Base-by-base conservation (phyloP, 92 coral and sea anemone genomes). In the Diadumene lineata region DNA sequence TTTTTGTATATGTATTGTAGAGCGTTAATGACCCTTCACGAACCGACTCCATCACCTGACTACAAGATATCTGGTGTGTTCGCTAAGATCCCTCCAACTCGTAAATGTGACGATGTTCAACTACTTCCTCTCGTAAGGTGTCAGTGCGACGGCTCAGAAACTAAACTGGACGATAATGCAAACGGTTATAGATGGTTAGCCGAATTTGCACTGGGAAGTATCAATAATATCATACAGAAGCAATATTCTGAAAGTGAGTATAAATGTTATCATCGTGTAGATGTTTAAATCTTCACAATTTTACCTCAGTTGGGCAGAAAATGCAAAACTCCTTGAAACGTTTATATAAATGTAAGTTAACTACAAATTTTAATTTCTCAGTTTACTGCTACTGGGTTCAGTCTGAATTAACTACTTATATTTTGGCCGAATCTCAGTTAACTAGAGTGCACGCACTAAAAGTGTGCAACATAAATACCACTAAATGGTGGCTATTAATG, bases 21-120 rank as follows among this genome's bases (percentile, higher is more conserved):
- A 34, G 89, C 91, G 18, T 77, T 91, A 1, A 78, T 91, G 92
- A 77, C 92, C 22, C 69, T 91, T 19, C 88, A 91, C 75, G 73
- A 87, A 60, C 56, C 22, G 38, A 25, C 46, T 18, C 55, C 34
- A 10, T 69, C 74, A 6, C 25, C 60, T 22, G 74, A 69, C 56
- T 11, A 69, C 33, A 46, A 69, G 19, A 23, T 53, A 3, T 15
- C 89, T 2, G 85, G 83, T 65, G 63, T 79, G 19, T 79, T 79
- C 62, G 76, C 83, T 0, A 29, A 34, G 11, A 79, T 79, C 24
- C 65, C 77, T 27, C 60, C 31, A 0, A 79, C 79, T 44, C 79
- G 89, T 34, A 84, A 84, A 9, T 84, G 89, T 50, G 51, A 73
- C 31, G 73, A 72, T 26, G 43, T 84, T 57, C 89, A 84, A 22